phyloP scores from a whole-genome alignment of 2,113 vertebrate species.

The Brachionichthys hirsutus region DNA sequence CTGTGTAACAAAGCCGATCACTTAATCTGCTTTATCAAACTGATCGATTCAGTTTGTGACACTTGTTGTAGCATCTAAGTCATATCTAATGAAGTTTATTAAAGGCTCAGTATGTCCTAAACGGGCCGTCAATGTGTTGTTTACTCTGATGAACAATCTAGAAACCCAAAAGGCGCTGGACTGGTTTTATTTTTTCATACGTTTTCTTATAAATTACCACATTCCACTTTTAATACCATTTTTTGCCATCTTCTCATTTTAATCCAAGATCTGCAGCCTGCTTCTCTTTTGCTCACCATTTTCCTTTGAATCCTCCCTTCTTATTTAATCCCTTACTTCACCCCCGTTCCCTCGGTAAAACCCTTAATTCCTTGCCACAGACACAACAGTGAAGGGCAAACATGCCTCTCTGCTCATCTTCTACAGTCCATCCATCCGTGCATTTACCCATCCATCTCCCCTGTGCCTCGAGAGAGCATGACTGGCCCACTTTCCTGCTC shows the following conservation, averaged over 20 bases:
- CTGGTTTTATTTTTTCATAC: too few species aligned
- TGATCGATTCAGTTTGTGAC: too few species aligned
- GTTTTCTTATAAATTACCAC: background rate
- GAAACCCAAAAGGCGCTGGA: too few species aligned
- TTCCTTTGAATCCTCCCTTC: background rate
- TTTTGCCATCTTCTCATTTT: conserved; percentile 9
- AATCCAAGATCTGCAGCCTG: background rate
- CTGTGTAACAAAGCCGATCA: background rate
- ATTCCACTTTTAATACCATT: background rate
- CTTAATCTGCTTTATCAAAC: background rate
- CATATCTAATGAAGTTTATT: too few species aligned
- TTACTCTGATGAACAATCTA: too few species aligned
- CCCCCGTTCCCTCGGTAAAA: conserved; percentile 2
- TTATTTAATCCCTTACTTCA: conserved; percentile 23
- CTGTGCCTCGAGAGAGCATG: conserved; percentile 45
- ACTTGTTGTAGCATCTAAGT: too few species aligned
- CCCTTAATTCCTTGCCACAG: conserved; percentile 11
- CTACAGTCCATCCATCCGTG: conserved; percentile 8
- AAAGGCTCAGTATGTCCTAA: too few species aligned
- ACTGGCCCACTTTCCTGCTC: conserved; percentile 60
- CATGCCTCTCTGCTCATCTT: conserved; percentile 8
- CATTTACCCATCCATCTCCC: conserved; percentile 16
- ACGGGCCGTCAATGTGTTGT: too few species aligned
- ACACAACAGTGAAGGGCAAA: conserved; percentile 4
- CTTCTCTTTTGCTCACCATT: background rate